Percentiles rank a stretch among this genome's conserved stretches.
These are phyloP conservation scores for Sylvilagus bachmani DNA, from an alignment of 2,113 vertebrate species.

Conservation along the genomic window DNA sequence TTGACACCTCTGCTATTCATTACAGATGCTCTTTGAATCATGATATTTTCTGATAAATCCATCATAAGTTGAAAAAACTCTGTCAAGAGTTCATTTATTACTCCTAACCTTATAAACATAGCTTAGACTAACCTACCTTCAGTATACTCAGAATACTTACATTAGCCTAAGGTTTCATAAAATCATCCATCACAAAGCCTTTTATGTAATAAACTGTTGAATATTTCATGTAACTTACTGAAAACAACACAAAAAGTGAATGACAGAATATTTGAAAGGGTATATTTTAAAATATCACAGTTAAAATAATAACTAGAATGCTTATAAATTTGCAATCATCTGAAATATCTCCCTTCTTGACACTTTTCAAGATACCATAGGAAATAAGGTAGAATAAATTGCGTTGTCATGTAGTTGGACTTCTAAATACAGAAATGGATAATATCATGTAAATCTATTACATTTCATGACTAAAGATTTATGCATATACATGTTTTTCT, in stretches of 20 bases:
- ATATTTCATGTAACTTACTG: neutral
- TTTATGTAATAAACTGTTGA: neutral
- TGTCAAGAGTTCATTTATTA: neutral
- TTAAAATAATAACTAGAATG: too few relatives aligned
- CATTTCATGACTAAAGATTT: neutral
- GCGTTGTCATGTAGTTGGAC: neutral
- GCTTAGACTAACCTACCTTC: neutral
- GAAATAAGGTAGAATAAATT: neutral
- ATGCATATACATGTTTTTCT: slow-evolving; percentile 35
- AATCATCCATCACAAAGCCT: neutral
- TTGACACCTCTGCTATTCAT: neutral
- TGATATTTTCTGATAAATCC: neutral
- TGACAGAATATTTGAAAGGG: neutral
- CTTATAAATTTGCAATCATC: neutral
- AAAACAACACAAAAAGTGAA: neutral
- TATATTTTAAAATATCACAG: neutral
- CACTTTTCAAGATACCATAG: neutral
- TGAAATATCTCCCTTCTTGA: neutral
- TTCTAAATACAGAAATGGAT: neutral
- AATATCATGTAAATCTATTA: neutral
- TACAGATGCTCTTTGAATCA: neutral
- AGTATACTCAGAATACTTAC: neutral
- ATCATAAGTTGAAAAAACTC: neutral
- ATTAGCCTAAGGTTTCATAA: neutral
- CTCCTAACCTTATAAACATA: neutral